These are phyloP conservation scores for Eptatretus atami DNA, from an alignment of 2,797 vertebrate species.

Conservation along the genomic window DNA sequence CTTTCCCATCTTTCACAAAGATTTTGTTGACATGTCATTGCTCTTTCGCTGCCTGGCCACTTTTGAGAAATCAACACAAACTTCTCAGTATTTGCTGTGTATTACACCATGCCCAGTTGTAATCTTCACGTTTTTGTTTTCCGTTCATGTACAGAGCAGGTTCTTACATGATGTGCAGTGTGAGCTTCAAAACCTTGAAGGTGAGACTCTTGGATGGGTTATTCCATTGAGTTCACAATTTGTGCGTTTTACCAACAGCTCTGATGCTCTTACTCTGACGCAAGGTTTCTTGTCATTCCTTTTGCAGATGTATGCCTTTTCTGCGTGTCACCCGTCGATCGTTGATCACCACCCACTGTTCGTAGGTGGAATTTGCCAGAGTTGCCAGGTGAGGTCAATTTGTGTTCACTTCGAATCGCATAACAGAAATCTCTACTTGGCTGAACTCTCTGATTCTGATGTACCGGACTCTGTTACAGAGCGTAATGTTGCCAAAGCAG, in stretches of 20 bases:
- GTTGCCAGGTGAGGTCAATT: conserved; percentile 31
- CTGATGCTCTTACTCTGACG: background rate
- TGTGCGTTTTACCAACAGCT: background rate
- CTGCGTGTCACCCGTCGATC: conserved; percentile 35
- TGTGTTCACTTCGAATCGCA: too few species aligned
- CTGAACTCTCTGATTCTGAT: too few species aligned
- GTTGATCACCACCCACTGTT: conserved; percentile 61
- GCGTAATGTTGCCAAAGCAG: too few species aligned
- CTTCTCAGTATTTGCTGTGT: too few species aligned
- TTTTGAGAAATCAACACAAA: too few species aligned
- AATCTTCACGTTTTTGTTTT: background rate
- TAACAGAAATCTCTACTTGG: too few species aligned
- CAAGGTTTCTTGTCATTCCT: conserved; percentile 3
- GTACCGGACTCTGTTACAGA: too few species aligned
- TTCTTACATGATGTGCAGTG: conserved; percentile 42
- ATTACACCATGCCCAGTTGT: too few species aligned
- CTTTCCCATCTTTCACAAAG: too few species aligned
- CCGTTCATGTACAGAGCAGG: conserved; percentile 26
- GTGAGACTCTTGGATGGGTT: conserved; percentile 14
- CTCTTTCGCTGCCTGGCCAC: too few species aligned
- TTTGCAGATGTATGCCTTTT: conserved; percentile 46
- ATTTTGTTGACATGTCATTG: too few species aligned
- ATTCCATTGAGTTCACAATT: background rate
- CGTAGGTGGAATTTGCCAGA: conserved; percentile 61
- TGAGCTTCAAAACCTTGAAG: conserved; percentile 47